phyloP scores from a whole-genome alignment of 2,113 vertebrate species.

The Atrichornis clamosus region DNA sequence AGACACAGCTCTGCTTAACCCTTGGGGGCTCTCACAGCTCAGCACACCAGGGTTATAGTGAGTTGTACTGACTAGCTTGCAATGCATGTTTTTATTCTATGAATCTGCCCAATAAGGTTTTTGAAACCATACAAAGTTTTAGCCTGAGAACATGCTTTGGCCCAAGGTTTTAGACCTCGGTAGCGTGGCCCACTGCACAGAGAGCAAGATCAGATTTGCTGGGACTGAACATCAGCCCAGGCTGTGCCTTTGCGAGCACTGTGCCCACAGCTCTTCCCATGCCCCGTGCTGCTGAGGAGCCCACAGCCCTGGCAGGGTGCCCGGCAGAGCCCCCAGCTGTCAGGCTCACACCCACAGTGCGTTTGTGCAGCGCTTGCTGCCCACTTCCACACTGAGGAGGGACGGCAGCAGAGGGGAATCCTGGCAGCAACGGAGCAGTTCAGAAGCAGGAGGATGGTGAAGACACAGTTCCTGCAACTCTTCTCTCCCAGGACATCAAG shows the following conservation, averaged over 20 bases:
- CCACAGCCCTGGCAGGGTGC: background rate
- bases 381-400: background rate
- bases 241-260: background rate
- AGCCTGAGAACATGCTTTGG: background rate
- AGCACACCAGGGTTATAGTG: background rate
- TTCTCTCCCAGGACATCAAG: background rate
- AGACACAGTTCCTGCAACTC: background rate
- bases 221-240: background rate
- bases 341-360: background rate
- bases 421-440: background rate
- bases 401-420: background rate
- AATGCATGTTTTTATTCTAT: background rate
- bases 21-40: background rate
- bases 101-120: background rate
- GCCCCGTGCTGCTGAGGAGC: background rate
- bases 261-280: background rate
- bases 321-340: background rate
- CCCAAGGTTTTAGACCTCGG: background rate
- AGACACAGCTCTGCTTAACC: background rate
- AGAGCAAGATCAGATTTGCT: background rate
- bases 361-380: rapidly evolving
- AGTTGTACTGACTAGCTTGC: background rate
- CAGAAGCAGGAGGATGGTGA: background rate
- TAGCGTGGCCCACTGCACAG: rapidly evolving
- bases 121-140: background rate